Evolutionary conservation across 53 echinoderm and acorn worm genomes (phyloP), one percentile per base, ranked within the genome.

Genomic region (Echinometra lucunter): DNA sequence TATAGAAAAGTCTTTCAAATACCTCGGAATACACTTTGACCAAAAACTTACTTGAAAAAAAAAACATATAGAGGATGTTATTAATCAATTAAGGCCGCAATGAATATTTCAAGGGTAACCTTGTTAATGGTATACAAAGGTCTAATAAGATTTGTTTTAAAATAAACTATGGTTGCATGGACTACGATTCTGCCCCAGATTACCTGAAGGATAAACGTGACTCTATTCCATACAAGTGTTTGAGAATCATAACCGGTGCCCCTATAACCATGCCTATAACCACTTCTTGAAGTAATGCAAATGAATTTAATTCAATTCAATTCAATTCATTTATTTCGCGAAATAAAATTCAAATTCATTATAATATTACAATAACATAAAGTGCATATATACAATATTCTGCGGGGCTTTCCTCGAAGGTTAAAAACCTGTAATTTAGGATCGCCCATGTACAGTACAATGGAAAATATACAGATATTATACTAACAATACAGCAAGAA

Each of bases 121-220:
- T 23, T 35, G 37, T 80, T 80, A 35, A 34, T 80, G 81, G 81
- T 80, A 80, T 80, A 80, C 81, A 80, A 80, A 80, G 81, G 81
- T 15, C 81, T 80, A 44, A 80, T 80, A 30, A 80, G 81, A 80
- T 80, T 37, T 32, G 81, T 32, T 80, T 37, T 32, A 44, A 38
- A 38, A 8, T 80, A 80, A 37, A 80, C 23, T 80, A 80, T 44
- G 81, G 81, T 37, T 80, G 81, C 81, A 80, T 80, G 44, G 81
- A 17, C 5, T 80, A 80, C 81, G 81, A 80, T 23, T 80, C 81
- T 19, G 81, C 81, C 13, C 37, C 81, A 8, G 34, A 80, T 32
- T 44, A 80, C 34, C 37, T 80, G 16, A 80, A 34, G 44, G 81
- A 80, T 44, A 80, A 80, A 44, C 23, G 30, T 17, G 37, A 80